Evolutionary conservation across 2,797 vertebrate genomes (phyloP), one percentile per base, ranked within the genome.

Genomic region (Urosaurus nigricauda): DNA sequence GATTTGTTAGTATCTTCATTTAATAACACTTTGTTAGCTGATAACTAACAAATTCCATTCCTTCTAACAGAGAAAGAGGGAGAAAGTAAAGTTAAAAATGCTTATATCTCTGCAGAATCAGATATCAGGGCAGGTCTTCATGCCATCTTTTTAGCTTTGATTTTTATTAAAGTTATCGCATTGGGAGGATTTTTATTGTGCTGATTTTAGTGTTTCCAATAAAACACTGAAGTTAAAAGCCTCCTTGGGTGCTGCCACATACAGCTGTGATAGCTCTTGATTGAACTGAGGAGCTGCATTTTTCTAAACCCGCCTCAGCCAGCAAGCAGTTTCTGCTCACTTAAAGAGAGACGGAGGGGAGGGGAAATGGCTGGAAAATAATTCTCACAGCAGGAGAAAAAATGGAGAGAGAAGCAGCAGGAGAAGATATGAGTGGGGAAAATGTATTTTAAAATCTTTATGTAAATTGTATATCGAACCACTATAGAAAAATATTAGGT

Each of bases 91-190:
- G 32, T 35, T 94, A 90, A 87, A 88, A 93, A 91, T 68, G 3
- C 19, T 85, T 13, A 86, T 91, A 87, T 81, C 86, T 83, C 84
- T 91, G 83, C 87, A 83, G 88, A 40, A 58, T 90, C 51, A 11
- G 21, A 56, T 78, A 90, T 94, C 83, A 12, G 37, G 77, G 74
- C 68, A 87, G 92, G 79, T 94, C 78, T 35, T 93, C 47, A 4
- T 51, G 87, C 81, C 89, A 87, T 82, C 84, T 94, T 92, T 93
- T 90, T 84, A 85, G 65, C 86, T 91, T 84, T 85, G 84, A 51
- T 92, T 93, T 94, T 94, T 95, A 93, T 93, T 89, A 91, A 94
- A 91, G 79, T 88, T 92, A 94, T 93, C 91, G 93, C 90, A 91
- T 87, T 90, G 79, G 86, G 77, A 89, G 83, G 87, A 63, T 6